Percentiles rank a stretch among this genome's conserved stretches.
These are phyloP conservation scores for Sinonovacula constricta DNA, from an alignment of 1,140 invertebrate species.

Conservation along the genomic window DNA sequence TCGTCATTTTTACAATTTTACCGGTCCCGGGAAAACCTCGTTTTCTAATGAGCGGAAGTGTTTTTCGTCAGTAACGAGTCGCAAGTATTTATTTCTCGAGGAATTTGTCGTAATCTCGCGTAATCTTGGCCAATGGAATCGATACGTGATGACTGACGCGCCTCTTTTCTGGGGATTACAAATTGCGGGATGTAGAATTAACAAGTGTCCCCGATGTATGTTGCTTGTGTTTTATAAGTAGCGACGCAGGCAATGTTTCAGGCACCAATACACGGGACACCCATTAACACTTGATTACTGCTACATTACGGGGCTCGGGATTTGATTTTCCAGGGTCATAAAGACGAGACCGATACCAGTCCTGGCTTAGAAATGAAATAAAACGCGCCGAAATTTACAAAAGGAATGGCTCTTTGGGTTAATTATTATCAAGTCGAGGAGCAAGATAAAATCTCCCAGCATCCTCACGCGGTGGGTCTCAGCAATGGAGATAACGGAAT, in stretches of 20 bases:
- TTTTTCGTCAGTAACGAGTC: conserved; percentile 22
- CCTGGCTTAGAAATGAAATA: no score
- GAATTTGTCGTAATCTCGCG: background rate
- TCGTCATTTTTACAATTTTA: conserved; percentile 4
- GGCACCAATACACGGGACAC: no score
- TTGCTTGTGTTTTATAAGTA: background rate
- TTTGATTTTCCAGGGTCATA: background rate
- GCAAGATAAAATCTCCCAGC: no score
- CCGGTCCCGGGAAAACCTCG: conserved; percentile 5
- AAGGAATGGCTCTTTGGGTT: no score
- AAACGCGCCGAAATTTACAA: no score
- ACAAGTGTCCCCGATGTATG: background rate
- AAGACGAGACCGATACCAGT: no score
- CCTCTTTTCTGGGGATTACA: background rate
- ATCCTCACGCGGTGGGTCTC: no score
- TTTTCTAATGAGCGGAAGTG: conserved; percentile 20
- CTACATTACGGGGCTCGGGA: background rate
- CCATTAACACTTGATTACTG: background rate
- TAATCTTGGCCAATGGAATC: background rate
- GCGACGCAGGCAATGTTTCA: background rate
- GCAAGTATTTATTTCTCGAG: background rate
- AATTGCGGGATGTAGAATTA: background rate
- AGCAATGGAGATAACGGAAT: no score
- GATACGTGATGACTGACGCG: background rate
- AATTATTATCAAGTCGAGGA: no score